These are phyloP conservation scores for Acanthiza pusilla DNA, from an alignment of 2,797 vertebrate genomes.

Conservation along the genomic window DNA sequence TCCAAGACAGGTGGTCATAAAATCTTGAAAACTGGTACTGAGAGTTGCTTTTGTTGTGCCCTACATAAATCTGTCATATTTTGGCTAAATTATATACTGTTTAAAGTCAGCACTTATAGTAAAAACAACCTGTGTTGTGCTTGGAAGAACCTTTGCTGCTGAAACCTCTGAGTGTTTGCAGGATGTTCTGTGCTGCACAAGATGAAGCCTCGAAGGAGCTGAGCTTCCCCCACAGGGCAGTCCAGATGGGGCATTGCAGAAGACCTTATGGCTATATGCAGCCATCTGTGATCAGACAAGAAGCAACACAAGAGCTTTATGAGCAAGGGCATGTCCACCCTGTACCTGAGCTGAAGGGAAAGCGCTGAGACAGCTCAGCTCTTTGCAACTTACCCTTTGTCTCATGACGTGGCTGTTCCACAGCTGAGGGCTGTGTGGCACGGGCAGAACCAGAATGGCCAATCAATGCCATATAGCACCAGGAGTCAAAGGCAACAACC, in stretches of 20 bases:
- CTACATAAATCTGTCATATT: slow-evolving; percentile 21
- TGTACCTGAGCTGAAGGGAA: background rate
- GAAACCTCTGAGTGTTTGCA: background rate
- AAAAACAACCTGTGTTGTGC: background rate
- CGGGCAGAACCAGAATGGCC: background rate
- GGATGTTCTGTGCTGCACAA: background rate
- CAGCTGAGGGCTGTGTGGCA: background rate
- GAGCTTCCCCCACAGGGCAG: background rate
- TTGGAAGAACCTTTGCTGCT: slow-evolving; percentile 13
- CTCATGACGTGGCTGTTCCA: background rate
- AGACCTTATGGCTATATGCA: background rate
- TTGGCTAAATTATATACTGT: slow-evolving; percentile 33
- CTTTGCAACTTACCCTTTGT: background rate
- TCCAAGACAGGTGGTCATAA: slow-evolving; percentile 3
- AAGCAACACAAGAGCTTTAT: background rate
- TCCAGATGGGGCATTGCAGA: background rate
- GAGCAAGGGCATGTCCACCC: background rate
- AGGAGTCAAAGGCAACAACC: background rate
- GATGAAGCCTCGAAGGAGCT: background rate
- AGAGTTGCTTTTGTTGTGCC: slow-evolving; percentile 32
- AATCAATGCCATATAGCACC: background rate
- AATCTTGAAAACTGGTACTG: slow-evolving; percentile 36
- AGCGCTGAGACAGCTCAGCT: background rate
- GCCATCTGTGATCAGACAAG: background rate
- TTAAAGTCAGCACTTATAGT: slow-evolving; percentile 27